These are phyloP conservation scores for Aurelia coerulea DNA, from an alignment of 30 jellyfish, hydroid and myxozoan species.

Conservation along the genomic window DNA sequence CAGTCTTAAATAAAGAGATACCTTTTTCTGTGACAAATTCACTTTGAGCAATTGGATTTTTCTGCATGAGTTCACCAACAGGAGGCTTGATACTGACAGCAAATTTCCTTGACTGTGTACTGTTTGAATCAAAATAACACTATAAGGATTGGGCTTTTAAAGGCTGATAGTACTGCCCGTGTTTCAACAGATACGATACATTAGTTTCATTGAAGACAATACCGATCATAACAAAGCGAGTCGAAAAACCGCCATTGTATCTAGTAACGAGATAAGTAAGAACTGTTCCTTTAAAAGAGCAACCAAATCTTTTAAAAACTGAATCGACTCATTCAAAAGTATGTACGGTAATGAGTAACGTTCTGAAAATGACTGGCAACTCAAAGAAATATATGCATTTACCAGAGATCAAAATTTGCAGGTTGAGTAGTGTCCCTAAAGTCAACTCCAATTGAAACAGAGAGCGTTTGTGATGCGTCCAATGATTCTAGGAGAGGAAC, in stretches of 20 bases:
- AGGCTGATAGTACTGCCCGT: neutral
- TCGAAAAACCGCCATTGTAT: no score
- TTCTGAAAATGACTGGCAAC: neutral
- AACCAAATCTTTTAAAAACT: no score
- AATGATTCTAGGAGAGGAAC: constrained; percentile 33
- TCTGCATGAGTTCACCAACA: constrained; percentile 86
- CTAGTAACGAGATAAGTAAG: no score
- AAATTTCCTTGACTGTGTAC: constrained; percentile 79
- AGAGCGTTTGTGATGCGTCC: constrained; percentile 53
- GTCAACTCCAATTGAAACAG: constrained; percentile 83
- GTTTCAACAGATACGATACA: neutral
- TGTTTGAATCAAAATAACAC: neutral
- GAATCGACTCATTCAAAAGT: no score
- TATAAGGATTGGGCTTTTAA: neutral
- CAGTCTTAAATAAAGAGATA: neutral
- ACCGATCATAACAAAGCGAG: neutral
- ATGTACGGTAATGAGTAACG: no score
- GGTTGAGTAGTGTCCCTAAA: constrained; percentile 94
- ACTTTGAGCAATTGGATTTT: constrained; percentile 52
- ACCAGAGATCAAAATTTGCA: constrained; percentile 93
- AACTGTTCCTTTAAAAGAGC: no score
- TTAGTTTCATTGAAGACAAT: neutral
- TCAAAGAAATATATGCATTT: neutral
- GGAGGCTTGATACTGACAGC: constrained; percentile 87
- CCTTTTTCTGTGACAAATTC: constrained; percentile 81